These are phyloP conservation scores for Eupelmus urozonus DNA, from an alignment of 2,888 invertebrate genomes.

Conservation along the genomic window DNA sequence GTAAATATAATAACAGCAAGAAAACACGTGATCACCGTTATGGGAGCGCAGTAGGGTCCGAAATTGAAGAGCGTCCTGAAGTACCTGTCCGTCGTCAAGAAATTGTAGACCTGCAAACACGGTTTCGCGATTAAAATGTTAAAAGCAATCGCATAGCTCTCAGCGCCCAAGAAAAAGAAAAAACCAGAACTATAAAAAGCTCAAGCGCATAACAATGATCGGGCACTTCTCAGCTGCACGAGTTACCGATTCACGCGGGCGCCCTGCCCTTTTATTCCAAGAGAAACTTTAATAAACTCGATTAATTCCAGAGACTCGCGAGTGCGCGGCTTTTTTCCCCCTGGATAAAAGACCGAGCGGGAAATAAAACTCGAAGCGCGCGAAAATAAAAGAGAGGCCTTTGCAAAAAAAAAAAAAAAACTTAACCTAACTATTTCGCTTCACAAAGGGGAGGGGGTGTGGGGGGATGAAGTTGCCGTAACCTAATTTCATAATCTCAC, in stretches of 20 bases:
- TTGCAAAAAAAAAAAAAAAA: background rate
- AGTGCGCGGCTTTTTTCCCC: background rate
- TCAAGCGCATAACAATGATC: background rate
- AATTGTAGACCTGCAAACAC: conserved; percentile 68
- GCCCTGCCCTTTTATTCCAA: background rate
- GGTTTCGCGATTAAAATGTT: background rate
- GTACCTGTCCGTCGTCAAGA: conserved; percentile 68
- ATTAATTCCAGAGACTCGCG: background rate
- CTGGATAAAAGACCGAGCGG: no score
- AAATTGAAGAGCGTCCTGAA: conserved; percentile 67
- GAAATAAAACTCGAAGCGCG: no score
- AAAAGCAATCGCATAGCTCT: background rate
- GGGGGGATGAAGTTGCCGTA: background rate
- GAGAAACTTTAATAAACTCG: background rate
- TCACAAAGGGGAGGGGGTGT: no score
- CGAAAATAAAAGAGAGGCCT: no score
- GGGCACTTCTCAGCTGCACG: background rate
- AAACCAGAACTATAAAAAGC: background rate
- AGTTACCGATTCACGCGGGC: background rate
- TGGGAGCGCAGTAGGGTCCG: conserved; percentile 65
- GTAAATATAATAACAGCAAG: conserved; percentile 53
- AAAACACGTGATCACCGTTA: conserved; percentile 65
- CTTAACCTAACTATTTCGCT: conserved; percentile 35
- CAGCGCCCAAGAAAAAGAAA: background rate
- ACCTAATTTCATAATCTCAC: conserved; percentile 61